Percentiles rank a stretch among this genome's conserved stretches.
Evolutionary conservation across 2,888 invertebrate genomes (phyloP).

Genomic region (Sesia bembeciformis): DNA sequence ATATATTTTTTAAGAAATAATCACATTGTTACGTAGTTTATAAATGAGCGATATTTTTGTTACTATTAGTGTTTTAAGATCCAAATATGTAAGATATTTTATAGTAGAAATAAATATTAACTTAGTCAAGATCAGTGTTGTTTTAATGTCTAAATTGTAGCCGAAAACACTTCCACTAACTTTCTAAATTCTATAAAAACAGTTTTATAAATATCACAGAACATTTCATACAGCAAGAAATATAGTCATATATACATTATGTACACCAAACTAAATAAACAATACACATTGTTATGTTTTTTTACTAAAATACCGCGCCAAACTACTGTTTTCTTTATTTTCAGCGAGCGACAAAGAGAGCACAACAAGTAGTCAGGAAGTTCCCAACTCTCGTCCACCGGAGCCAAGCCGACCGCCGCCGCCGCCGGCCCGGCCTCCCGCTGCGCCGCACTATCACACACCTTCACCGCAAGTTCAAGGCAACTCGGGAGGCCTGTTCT

Average conservation of each 20-base stretch:
- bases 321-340: constrained; percentile 15
- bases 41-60: constrained; percentile 56
- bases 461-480: constrained; percentile 26
- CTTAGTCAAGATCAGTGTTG: too few species aligned
- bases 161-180: too few species aligned
- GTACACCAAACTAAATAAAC: too few species aligned
- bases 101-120: constrained; percentile 53
- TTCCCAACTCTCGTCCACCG: constrained; percentile 39
- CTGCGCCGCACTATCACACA: constrained; percentile 40
- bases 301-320: too few species aligned
- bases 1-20: constrained; percentile 5
- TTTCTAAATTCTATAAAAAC: too few species aligned
- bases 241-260: too few species aligned
- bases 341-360: constrained; percentile 41
- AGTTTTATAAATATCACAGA: too few species aligned
- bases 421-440: constrained; percentile 31
- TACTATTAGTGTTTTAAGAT: constrained; percentile 53
- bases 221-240: too few species aligned
- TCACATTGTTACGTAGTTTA: constrained; percentile 31
- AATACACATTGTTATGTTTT: too few species aligned
- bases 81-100: constrained; percentile 41
- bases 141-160: too few species aligned
- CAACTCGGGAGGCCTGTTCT: constrained; percentile 79
- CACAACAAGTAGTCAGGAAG: constrained; percentile 34
- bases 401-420: constrained; percentile 47